Percentiles rank a stretch among this genome's conserved stretches.
Conservation (phyloP, 2,888 invertebrate genomes). For the Zaprionus obscuricornis region DNA sequence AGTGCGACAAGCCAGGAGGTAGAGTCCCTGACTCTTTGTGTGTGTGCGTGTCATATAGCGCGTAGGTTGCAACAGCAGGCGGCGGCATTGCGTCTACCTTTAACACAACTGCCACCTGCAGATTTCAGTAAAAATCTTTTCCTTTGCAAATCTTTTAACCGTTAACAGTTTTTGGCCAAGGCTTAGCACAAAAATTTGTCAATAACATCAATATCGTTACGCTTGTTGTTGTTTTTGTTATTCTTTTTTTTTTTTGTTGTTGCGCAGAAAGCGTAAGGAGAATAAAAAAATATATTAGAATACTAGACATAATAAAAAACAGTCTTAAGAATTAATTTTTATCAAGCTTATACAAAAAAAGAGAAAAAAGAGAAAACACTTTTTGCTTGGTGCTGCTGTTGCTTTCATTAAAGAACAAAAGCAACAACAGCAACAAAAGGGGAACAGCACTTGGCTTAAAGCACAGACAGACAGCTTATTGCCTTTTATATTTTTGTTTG, state of each 20-base stretch:
- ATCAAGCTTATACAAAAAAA: too few species aligned
- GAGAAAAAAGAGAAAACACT: too few species aligned
- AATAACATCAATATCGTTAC: slow-evolving; percentile 32
- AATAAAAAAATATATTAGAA: too few species aligned
- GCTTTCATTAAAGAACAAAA: too few species aligned
- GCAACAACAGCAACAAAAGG: slow-evolving; percentile 14
- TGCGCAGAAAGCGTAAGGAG: slow-evolving; percentile 37
- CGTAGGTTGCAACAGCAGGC: slow-evolving; percentile 69
- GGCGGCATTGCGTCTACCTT: slow-evolving; percentile 30
- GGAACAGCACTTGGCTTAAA: too few species aligned
- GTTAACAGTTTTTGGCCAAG: slow-evolving; percentile 40
- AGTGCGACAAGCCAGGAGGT: slow-evolving; percentile 19
- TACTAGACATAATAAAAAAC: too few species aligned
- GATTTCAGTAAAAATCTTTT: too few species aligned
- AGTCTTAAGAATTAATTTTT: too few species aligned
- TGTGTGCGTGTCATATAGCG: slow-evolving; percentile 8
- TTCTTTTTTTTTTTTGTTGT: slow-evolving; percentile 15
- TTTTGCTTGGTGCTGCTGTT: too few species aligned
- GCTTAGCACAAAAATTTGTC: slow-evolving; percentile 48
- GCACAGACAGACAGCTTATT: too few species aligned
- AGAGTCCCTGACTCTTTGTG: too few species aligned
- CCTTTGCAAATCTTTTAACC: slow-evolving; percentile 19
- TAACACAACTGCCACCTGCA: slow-evolving; percentile 30
- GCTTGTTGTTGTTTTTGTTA: neutral
- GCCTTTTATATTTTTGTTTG: slow-evolving; percentile 22